Percentiles rank a stretch among this genome's conserved stretches.
phyloP scores from a whole-genome alignment of 2,888 invertebrate species.

The Drosophila infuscata region DNA sequence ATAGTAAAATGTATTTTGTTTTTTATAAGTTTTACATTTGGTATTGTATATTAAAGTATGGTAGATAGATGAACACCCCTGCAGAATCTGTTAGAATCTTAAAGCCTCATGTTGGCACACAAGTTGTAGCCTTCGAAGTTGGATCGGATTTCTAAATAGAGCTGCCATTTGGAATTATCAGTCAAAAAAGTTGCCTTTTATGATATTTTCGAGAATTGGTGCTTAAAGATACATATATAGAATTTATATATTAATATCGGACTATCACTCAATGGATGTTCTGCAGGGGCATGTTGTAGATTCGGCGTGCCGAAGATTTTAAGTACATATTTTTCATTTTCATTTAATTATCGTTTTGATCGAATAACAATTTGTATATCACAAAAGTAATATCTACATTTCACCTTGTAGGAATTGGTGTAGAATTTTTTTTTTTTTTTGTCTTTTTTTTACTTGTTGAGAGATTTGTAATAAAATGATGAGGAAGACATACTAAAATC shows the following conservation, averaged over 20 bases:
- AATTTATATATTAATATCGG: conserved; percentile 21
- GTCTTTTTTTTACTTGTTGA: conserved; percentile 47
- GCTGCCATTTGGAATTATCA: conserved; percentile 27
- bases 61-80: conserved; percentile 57
- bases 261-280: conserved; percentile 12
- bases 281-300: conserved; percentile 45
- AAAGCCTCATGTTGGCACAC: conserved; percentile 22
- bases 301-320: conserved; percentile 48
- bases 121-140: conserved; percentile 15
- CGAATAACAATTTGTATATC: conserved; percentile 75
- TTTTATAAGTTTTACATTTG: conserved; percentile 61
- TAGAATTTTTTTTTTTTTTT: conserved; percentile 56
- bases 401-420: conserved; percentile 78
- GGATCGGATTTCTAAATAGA: conserved; percentile 51
- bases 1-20: conserved; percentile 61
- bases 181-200: conserved; percentile 30
- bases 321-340: conserved; percentile 15
- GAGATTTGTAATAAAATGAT: conserved; percentile 54
- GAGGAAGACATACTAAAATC: conserved; percentile 33
- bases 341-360: conserved; percentile 62
- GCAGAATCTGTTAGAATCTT: conserved; percentile 39
- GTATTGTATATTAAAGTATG: conserved; percentile 63
- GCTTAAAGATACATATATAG: conserved; percentile 23
- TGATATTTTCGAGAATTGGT: conserved; percentile 41
- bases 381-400: conserved; percentile 81